These are phyloP conservation scores for Rallus crepitans DNA, from an alignment of 2,797 vertebrate species.

Conservation along the genomic window DNA sequence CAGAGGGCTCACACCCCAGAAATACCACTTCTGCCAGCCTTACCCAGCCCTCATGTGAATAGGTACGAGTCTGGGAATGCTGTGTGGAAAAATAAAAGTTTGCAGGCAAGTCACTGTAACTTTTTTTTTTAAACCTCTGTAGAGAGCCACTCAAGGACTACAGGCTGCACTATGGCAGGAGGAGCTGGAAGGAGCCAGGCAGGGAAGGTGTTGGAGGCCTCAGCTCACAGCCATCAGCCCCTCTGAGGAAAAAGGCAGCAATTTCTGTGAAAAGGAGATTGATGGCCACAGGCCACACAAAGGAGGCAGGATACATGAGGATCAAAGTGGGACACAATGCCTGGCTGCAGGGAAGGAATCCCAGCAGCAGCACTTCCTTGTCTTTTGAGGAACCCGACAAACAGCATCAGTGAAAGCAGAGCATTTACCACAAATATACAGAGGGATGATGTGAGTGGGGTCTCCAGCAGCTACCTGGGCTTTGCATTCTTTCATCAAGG, in stretches of 20 bases:
- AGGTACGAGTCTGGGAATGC: fast-evolving
- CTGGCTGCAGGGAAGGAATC: neutral
- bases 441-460: fast-evolving
- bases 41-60: fast-evolving
- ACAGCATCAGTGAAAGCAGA: fast-evolving
- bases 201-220: fast-evolving
- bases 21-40: fast-evolving
- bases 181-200: too few relatives aligned
- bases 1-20: neutral
- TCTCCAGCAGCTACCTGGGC: neutral
- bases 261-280: neutral
- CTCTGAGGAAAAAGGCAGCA: neutral
- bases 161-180: neutral
- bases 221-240: fast-evolving
- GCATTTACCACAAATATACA: neutral
- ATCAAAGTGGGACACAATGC: fast-evolving
- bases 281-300: fast-evolving
- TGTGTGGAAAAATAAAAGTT: fast-evolving
- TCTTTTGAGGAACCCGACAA: neutral
- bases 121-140: too few relatives aligned
- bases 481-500: neutral
- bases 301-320: neutral
- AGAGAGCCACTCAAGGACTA: neutral
- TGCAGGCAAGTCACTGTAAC: neutral
- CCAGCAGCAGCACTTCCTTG: neutral